phyloP scores from a whole-genome alignment of 2,797 vertebrate species.

The Mareca penelope region DNA sequence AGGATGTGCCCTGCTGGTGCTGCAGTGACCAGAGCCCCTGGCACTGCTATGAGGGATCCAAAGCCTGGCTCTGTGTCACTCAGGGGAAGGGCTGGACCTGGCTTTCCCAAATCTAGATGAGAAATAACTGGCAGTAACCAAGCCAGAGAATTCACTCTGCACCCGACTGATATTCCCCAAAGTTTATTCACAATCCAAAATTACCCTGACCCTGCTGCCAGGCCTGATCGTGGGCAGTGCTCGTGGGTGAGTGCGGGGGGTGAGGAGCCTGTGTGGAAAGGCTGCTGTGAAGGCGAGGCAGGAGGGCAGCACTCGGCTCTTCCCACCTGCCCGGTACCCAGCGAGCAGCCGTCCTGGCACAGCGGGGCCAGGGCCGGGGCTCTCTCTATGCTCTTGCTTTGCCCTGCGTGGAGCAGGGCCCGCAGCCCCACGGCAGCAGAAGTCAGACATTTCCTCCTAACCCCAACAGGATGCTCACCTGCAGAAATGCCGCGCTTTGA shows the following conservation, averaged over 20 bases:
- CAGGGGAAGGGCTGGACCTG: not conserved
- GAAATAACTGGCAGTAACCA: not conserved
- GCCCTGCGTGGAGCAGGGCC: not conserved
- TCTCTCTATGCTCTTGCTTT: not conserved
- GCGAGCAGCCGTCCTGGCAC: not conserved
- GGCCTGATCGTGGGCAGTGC: not conserved
- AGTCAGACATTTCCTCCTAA: not conserved
- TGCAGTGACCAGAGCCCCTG: not conserved
- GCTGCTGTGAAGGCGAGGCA: not conserved
- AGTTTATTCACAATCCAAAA: not conserved
- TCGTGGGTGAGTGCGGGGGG: not conserved
- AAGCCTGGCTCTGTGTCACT: not conserved
- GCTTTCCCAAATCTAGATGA: not conserved
- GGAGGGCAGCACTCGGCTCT: not conserved
- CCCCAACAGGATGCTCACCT: not conserved
- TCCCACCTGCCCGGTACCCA: not conserved
- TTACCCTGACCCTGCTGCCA: not conserved
- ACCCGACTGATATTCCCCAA: not conserved
- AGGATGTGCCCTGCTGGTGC: not conserved
- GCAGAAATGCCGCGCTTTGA: fast-evolving
- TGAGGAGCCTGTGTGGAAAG: not conserved
- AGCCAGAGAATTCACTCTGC: not conserved
- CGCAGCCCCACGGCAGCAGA: not conserved
- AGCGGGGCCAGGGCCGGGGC: not conserved
- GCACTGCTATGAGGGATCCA: not conserved